Evolutionary conservation across 2,113 vertebrate species (phyloP).

Genomic region (Aegypius monachus): DNA sequence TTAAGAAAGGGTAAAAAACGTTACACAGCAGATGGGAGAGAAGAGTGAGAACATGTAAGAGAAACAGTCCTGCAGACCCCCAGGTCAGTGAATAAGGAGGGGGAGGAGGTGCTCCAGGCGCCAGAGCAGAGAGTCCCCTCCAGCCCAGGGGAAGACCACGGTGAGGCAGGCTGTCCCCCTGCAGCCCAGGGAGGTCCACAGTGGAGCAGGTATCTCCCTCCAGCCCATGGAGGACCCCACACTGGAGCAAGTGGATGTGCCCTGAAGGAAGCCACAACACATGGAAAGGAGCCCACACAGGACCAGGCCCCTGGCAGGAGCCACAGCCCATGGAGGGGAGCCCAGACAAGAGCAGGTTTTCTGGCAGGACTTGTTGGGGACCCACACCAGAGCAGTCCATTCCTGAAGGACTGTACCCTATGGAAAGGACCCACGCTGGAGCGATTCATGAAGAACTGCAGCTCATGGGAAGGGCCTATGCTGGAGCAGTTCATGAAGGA

Average conservation of each 20-base stretch:
- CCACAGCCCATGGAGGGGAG: fast-evolving
- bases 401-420: neutral
- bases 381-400: neutral
- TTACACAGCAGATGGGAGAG: neutral
- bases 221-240: neutral
- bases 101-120: neutral
- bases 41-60: neutral
- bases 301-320: neutral
- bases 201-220: too few relatives aligned
- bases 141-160: neutral
- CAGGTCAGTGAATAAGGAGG: neutral
- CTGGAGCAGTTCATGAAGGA: neutral
- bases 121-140: neutral
- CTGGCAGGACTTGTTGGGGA: neutral
- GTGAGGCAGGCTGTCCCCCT: neutral
- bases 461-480: too few relatives aligned
- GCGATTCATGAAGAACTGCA: neutral
- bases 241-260: fast-evolving
- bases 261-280: neutral
- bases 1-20: neutral
- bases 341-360: neutral
- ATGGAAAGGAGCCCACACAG: too few relatives aligned
- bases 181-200: neutral
- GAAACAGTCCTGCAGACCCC: neutral
- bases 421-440: neutral